phyloP scores from a whole-genome alignment of 2,113 vertebrate genomes.

The Rhineura floridana region DNA sequence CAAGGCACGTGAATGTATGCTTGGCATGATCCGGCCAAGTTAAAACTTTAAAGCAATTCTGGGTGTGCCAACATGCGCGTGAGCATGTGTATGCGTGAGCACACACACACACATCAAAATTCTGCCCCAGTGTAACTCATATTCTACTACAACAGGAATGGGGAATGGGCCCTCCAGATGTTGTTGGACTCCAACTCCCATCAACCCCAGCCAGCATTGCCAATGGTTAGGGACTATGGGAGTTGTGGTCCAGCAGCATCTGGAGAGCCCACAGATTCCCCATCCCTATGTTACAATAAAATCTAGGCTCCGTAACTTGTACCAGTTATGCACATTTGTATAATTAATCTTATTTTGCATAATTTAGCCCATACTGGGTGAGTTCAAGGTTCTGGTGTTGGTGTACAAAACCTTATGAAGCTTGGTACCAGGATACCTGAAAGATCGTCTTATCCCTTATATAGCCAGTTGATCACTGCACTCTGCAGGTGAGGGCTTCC shows the following conservation, averaged over 20 bases:
- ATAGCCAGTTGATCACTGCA: too few species aligned
- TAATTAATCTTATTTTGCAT: background rate
- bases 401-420: too few species aligned
- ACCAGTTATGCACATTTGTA: background rate
- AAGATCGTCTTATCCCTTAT: too few species aligned
- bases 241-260: background rate
- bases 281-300: background rate
- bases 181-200: background rate
- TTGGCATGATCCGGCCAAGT: background rate
- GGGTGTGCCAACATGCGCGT: too few species aligned
- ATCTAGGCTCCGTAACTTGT: background rate
- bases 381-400: too few species aligned
- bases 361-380: too few species aligned
- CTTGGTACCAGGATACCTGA: too few species aligned
- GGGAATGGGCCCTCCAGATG: background rate
- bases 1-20: background rate
- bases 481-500: too few species aligned
- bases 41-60: background rate
- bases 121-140: background rate
- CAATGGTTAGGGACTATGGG: background rate
- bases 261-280: too few species aligned
- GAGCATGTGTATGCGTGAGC: too few species aligned
- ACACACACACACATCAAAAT: background rate
- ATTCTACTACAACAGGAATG: background rate
- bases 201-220: background rate